Conservation (phyloP, 2,113 vertebrate species). For the Anoplopoma fimbria region DNA sequence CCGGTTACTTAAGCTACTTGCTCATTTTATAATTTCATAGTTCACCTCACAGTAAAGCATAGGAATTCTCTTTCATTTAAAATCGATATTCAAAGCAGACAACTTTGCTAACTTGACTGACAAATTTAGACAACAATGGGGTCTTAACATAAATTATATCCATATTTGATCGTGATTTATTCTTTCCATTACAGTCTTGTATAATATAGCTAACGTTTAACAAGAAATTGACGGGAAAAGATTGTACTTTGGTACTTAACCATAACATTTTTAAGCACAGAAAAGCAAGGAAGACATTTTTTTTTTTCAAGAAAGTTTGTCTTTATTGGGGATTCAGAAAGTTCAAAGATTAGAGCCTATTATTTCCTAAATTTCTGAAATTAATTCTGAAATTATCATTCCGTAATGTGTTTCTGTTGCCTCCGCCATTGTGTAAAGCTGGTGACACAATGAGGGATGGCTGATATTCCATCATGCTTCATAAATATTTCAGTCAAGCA, state of each 20-base stretch:
- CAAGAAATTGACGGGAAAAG: too few relatives aligned
- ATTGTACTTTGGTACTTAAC: not conserved
- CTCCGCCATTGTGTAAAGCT: slow-evolving; percentile 15
- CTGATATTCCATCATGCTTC: slow-evolving; percentile 14
- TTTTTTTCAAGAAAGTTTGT: not conserved
- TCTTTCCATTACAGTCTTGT: not conserved
- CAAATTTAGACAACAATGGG: not conserved
- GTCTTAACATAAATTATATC: not conserved
- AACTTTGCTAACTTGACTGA: not conserved
- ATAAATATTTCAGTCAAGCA: slow-evolving; percentile 17
- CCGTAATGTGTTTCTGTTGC: not conserved
- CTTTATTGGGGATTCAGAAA: not conserved
- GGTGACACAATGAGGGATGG: not conserved
- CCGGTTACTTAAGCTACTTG: slow-evolving; percentile 26
- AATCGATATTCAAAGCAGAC: not conserved
- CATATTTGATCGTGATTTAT: not conserved
- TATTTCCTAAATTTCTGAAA: slow-evolving; percentile 1
- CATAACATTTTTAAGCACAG: not conserved
- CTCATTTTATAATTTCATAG: slow-evolving; percentile 32
- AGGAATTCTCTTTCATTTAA: slow-evolving; percentile 19
- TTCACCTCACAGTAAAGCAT: not conserved
- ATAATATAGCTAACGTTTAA: too few relatives aligned
- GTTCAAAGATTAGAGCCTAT: not conserved
- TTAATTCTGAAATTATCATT: not conserved
- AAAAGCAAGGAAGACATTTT: not conserved